Evolutionary conservation across 1,140 invertebrate species (phyloP), one percentile per base, ranked within the genome.

Genomic region (Drepana arcuata): DNA sequence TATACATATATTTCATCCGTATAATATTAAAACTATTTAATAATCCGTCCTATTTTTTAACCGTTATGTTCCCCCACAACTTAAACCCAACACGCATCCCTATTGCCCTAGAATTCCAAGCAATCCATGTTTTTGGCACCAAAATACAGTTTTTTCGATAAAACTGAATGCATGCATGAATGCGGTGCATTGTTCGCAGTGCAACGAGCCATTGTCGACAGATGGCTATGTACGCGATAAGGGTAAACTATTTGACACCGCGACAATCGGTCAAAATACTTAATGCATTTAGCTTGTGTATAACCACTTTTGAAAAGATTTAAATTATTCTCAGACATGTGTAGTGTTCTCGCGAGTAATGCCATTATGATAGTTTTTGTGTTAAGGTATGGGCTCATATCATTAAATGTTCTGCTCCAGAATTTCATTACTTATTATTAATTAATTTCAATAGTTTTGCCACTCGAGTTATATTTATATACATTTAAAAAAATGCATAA

Each of bases 71-170:
- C n/a, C n/a, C n/a, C n/a, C 47, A 28, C 39, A 41, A 44, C 43
- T 59, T 59, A 47, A 41, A 40, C 33, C 38, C 25, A 34, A 47
- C 54, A 48, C 49, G 50, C 47, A 34, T 36, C 21, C 35, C 31
- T 36, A n/a, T n/a, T n/a, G n/a, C n/a, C n/a, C n/a, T n/a, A n/a
- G n/a, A n/a, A n/a, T n/a, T n/a, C n/a, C n/a, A n/a, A n/a, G n/a
- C 47, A 49, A 53, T 46, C 16, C 41, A 33, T 52, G 48, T 64
- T 66, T 68, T 68, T 53, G 55, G 48, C n/a, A 36, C 39, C 39
- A 41, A 64, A 68, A 64, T 62, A 36, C 55, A 57, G 54, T 68
- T 71, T 68, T 71, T 55, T 38, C 29, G 51, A 59, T 64, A 68
- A 72, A 70, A 61, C 54, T 24, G 21, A 42, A 30, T 42, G 7